Percentiles rank a stretch among this genome's conserved stretches.
These are phyloP conservation scores for Dorcus parallelipipedus DNA, from an alignment of 2,888 invertebrate species.

Conservation along the genomic window DNA sequence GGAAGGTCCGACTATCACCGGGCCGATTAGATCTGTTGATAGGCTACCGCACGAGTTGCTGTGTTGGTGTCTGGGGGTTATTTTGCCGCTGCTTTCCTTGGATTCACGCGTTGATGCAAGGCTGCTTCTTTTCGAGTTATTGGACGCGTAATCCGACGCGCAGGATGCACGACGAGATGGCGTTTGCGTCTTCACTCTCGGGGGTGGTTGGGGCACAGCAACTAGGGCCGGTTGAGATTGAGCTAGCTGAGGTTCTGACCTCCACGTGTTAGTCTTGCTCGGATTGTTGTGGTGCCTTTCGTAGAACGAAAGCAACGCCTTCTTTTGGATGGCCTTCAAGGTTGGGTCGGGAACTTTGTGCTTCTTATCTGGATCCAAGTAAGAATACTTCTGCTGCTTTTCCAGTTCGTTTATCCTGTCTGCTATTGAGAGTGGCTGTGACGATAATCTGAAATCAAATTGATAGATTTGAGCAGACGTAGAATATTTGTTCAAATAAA, in stretches of 20 bases:
- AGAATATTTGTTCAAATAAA: too few species aligned
- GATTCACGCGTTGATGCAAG: slow-evolving; percentile 40
- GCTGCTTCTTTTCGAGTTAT: slow-evolving; percentile 47
- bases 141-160: slow-evolving; percentile 64
- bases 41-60: slow-evolving; percentile 60
- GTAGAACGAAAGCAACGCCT: slow-evolving; percentile 76
- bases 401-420: slow-evolving; percentile 65
- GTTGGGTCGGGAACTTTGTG: slow-evolving; percentile 70
- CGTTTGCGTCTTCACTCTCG: slow-evolving; percentile 47
- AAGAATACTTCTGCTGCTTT: slow-evolving; percentile 62
- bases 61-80: slow-evolving; percentile 52
- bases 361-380: slow-evolving; percentile 70
- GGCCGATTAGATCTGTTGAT: slow-evolving; percentile 57
- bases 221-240: slow-evolving; percentile 35
- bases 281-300: slow-evolving; percentile 61
- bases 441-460: slow-evolving; percentile 38
- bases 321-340: slow-evolving; percentile 77
- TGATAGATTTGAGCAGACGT: too few species aligned
- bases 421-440: slow-evolving; percentile 59
- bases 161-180: slow-evolving; percentile 62
- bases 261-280: slow-evolving; percentile 48
- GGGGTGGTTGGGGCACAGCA: slow-evolving; percentile 44
- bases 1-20: slow-evolving; percentile 60
- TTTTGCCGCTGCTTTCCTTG: slow-evolving; percentile 35
- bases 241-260: slow-evolving; percentile 58